Evolutionary conservation across 1,140 invertebrate genomes (phyloP), one percentile per base, ranked within the genome.

Genomic region (Gonatopus flavifemur): DNA sequence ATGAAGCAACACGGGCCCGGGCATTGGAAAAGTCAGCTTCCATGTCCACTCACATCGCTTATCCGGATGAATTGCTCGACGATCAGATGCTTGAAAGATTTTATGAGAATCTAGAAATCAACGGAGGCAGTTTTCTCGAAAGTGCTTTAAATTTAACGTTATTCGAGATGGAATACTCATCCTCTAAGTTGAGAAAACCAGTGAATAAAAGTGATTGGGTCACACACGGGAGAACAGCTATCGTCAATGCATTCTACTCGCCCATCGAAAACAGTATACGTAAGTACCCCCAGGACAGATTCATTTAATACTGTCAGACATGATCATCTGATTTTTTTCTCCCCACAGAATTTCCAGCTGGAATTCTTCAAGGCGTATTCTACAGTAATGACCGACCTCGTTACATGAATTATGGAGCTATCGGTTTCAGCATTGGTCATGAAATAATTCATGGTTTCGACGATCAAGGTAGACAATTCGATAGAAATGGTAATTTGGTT

Each of bases 391-490:
- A 91, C 44, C 83, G 90, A 22, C 93, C 93, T 2, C 86, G 86
- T 51, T 96, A 94, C 61, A 87, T 96, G 83, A 96, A 96, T 69
- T 96, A 91, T 65, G 93, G 92, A 40, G 90, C 89, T 8, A 93
- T 96, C 62, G 93, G 93, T 5, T 93, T 91, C 61, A 89, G 96
- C 3, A 93, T 97, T 71, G 93, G 92, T 1, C 93, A 95, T 65
- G 93, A 97, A 81, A 91, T 97, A 35, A 95, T 92, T 0, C 93
- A 97, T 68, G 93, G 90, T 9, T 96, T 96, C 68, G 93, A 96
- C 75, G 91, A 94, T 70, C 87, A 91, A 73, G 89, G 90, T 31
- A 83, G 92, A 15, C 91, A 95, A 78, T 96, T 92, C 65, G 92
- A 96, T 72, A 89, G 90, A 52, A 83, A 92, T 39, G 94, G 94